These are phyloP conservation scores for Gonatopus flavifemur DNA, from an alignment of 1,140 invertebrate species.

Conservation along the genomic window DNA sequence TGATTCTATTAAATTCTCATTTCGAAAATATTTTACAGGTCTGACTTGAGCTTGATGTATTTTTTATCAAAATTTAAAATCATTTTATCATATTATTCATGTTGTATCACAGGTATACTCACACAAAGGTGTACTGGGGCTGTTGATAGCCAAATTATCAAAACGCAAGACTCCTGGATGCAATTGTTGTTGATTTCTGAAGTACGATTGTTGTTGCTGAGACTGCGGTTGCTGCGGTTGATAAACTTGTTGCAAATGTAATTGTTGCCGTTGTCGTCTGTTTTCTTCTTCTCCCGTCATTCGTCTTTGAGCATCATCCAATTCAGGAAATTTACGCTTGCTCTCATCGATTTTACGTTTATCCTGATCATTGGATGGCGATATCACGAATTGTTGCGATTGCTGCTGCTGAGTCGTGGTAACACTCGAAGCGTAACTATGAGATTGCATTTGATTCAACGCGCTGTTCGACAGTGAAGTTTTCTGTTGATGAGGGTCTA, in stretches of 20 bases:
- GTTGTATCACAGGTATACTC: too few species aligned
- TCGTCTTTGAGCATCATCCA: conserved; percentile 53
- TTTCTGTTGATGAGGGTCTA: conserved; percentile 11
- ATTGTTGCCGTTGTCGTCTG: conserved; percentile 45
- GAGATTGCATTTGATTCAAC: too few species aligned
- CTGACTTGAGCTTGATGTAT: too few species aligned
- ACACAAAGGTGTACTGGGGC: conserved; percentile 46
- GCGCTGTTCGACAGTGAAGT: conserved; percentile 21
- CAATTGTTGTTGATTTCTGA: conserved; percentile 36
- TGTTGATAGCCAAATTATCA: conserved; percentile 62
- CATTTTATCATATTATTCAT: too few species aligned
- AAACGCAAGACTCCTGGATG: conserved; percentile 56
- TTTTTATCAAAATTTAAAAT: too few species aligned
- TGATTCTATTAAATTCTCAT: conserved; percentile 4
- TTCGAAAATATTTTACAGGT: too few species aligned
- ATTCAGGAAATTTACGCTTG: conserved; percentile 57
- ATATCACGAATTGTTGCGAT: background rate
- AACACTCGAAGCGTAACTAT: too few species aligned
- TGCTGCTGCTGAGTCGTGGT: too few species aligned
- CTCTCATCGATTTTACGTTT: conserved; percentile 60
- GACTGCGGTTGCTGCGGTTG: conserved; percentile 39
- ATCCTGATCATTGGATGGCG: conserved; percentile 2
- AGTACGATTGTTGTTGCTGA: conserved; percentile 27
- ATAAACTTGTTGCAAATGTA: conserved; percentile 42
- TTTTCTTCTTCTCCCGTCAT: conserved; percentile 59